Evolutionary conservation across 2,888 invertebrate species (phyloP).

Genomic region (Drosophila incognita): DNA sequence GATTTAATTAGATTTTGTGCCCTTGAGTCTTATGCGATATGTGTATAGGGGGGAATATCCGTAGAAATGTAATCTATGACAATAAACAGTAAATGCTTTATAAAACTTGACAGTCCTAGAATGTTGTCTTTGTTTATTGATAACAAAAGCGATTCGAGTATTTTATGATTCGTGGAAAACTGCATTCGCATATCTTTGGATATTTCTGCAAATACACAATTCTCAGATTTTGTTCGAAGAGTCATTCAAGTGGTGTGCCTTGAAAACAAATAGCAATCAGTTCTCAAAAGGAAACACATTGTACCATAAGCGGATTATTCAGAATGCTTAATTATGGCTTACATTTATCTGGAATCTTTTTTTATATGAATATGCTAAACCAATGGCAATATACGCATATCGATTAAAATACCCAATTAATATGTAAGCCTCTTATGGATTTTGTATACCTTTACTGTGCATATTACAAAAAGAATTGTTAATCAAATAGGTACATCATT

Average conservation of each 20-base stretch:
- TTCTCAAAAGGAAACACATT: background rate
- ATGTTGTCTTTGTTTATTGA: background rate
- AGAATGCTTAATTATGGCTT: conserved; percentile 2
- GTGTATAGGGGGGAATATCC: background rate
- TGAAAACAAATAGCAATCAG: background rate
- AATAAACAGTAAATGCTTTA: conserved; percentile 27
- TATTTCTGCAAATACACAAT: background rate
- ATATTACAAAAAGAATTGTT: background rate
- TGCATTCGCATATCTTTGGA: background rate
- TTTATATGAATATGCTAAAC: conserved; percentile 2
- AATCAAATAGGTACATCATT: background rate
- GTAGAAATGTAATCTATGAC: conserved; percentile 22
- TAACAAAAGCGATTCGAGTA: conserved; percentile 7
- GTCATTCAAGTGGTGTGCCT: background rate
- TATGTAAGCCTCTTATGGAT: conserved; percentile 3
- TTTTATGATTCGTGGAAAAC: conserved; percentile 12
- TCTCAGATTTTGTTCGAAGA: background rate
- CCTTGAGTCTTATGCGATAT: background rate
- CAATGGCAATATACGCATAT: conserved; percentile 3
- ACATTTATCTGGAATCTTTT: background rate
- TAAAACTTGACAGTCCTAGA: background rate
- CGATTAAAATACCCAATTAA: background rate
- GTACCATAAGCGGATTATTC: conserved; percentile 1
- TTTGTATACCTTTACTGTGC: background rate
- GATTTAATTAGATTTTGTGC: conserved; percentile 58